Conservation (phyloP, 2,797 vertebrate genomes). For the Mormyrus proboscirostris region DNA sequence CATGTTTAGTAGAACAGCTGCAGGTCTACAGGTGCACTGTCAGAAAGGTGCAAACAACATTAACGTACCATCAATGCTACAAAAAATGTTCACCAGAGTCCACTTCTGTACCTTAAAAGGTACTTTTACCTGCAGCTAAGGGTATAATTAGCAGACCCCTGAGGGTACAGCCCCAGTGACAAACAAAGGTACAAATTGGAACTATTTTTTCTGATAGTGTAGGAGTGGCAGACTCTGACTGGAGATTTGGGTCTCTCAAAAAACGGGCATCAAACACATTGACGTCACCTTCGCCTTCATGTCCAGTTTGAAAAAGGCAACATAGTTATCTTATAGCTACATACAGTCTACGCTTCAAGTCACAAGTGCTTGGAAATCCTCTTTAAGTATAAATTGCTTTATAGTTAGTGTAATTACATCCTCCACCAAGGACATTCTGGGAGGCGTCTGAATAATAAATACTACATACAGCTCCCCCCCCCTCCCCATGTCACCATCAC, state of each 20-base stretch:
- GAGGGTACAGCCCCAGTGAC: not conserved
- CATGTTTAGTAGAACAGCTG: not conserved
- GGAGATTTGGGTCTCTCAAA: not conserved
- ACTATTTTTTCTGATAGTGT: not conserved
- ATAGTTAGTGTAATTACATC: not conserved
- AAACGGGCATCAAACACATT: not conserved
- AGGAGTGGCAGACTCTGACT: not conserved
- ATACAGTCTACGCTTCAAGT: conserved; percentile 51
- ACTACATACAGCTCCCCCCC: not conserved
- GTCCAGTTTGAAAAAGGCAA: conserved; percentile 56
- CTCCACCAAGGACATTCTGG: not conserved
- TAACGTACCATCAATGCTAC: not conserved
- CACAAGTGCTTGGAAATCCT: conserved; percentile 35
- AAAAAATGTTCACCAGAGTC: not conserved
- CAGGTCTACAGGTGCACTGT: not conserved
- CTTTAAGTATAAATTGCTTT: not conserved
- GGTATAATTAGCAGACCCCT: not conserved
- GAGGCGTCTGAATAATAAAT: not conserved
- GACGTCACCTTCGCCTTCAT: conserved; percentile 50
- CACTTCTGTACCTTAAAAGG: not conserved
- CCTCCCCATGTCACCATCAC: not conserved
- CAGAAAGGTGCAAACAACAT: not conserved
- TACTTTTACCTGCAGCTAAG: not conserved
- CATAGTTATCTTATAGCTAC: conserved; percentile 47
- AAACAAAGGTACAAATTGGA: not conserved